phyloP scores from a whole-genome alignment of 2,797 vertebrate species.

The Atherinosoma microstoma region DNA sequence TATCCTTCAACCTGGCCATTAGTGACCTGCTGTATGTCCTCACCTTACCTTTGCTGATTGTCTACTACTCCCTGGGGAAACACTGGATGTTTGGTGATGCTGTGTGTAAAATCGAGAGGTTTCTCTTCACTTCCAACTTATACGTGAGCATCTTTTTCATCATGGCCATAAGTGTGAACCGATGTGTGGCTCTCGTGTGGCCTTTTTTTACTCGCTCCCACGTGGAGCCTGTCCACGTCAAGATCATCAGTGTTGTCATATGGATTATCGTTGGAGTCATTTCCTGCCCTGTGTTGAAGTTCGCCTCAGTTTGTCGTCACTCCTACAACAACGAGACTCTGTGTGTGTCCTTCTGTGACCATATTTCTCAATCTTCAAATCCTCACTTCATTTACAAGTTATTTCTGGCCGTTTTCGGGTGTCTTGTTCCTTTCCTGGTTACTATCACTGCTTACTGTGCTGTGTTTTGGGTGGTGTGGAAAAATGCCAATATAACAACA shows the following conservation, averaged over 20 bases:
- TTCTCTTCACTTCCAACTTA: slow-evolving; percentile 87
- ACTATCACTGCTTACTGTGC: slow-evolving; percentile 81
- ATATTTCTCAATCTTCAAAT: accelerated
- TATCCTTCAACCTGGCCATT: slow-evolving; percentile 85
- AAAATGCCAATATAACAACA: slow-evolving; percentile 69
- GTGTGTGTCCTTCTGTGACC: slow-evolving; percentile 70
- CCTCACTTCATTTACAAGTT: slow-evolving; percentile 75
- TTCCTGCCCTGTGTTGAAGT: slow-evolving; percentile 80
- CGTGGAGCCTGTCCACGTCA: slow-evolving; percentile 74
- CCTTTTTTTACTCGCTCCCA: slow-evolving; percentile 82
- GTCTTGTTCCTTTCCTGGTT: slow-evolving; percentile 84
- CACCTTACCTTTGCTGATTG: slow-evolving; percentile 80
- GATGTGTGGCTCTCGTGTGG: slow-evolving; percentile 82
- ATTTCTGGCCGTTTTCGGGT: slow-evolving; percentile 77
- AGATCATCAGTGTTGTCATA: slow-evolving; percentile 59
- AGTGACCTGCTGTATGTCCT: slow-evolving; percentile 86
- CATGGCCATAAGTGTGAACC: slow-evolving; percentile 87
- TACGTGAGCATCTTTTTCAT: slow-evolving; percentile 86
- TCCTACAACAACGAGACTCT: accelerated
- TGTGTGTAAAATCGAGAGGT: slow-evolving; percentile 84
- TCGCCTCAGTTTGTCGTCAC: slow-evolving; percentile 43
- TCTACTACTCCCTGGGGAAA: slow-evolving; percentile 77
- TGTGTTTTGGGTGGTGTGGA: slow-evolving; percentile 76
- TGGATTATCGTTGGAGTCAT: slow-evolving; percentile 79
- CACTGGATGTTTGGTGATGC: slow-evolving; percentile 77